These are phyloP conservation scores for Burhinus bistriatus DNA, from an alignment of 2,113 vertebrate genomes.

Conservation along the genomic window DNA sequence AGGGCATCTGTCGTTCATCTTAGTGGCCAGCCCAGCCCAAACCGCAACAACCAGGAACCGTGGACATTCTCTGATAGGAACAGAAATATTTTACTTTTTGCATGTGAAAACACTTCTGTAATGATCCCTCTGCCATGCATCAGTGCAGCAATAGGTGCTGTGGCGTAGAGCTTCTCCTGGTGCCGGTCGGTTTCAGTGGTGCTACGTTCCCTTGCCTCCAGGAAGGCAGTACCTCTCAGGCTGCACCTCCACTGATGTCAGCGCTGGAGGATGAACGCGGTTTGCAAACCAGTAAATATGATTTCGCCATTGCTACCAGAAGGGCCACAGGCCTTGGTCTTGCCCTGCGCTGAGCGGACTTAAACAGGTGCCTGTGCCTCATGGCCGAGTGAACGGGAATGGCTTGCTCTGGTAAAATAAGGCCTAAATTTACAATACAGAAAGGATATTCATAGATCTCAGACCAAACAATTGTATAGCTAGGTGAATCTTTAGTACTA, in stretches of 20 bases:
- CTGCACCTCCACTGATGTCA: neutral
- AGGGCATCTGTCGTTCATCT: neutral
- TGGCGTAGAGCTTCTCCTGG: neutral
- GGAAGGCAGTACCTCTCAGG: neutral
- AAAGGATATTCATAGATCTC: neutral
- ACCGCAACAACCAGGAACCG: neutral
- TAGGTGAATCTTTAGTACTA: neutral
- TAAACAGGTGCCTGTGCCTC: neutral
- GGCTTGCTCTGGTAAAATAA: neutral
- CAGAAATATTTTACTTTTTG: neutral
- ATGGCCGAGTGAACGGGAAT: neutral
- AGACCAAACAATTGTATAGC: neutral
- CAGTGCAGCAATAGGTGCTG: neutral
- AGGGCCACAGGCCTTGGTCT: neutral
- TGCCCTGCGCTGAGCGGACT: neutral
- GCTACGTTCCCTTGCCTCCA: neutral
- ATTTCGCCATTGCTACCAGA: neutral
- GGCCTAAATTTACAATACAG: neutral
- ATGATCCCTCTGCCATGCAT: neutral
- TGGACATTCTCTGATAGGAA: neutral
- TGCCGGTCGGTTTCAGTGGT: neutral
- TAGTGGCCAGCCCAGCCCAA: neutral
- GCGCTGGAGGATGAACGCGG: neutral
- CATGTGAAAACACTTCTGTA: neutral
- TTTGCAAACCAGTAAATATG: neutral